Conservation (phyloP, 1,140 invertebrate genomes). For the Dinoponera quadriceps region DNA sequence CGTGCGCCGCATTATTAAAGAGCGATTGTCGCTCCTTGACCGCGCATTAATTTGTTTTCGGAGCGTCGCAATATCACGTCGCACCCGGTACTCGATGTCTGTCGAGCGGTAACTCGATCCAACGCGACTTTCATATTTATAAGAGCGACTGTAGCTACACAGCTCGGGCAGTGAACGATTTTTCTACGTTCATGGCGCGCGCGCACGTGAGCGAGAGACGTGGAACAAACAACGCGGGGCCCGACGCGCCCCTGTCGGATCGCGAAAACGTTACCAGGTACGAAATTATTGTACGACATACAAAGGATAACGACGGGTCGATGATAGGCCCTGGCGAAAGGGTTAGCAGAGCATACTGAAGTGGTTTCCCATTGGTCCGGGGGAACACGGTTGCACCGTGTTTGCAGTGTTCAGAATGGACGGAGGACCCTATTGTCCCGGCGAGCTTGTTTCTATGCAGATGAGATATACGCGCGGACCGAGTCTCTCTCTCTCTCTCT, state of each 20-base stretch:
- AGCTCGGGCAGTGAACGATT: constrained; percentile 38
- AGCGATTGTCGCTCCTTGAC: neutral
- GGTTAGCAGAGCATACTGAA: constrained; percentile 79
- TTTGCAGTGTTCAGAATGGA: constrained; percentile 83
- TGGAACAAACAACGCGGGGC: constrained; percentile 25
- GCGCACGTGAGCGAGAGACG: constrained; percentile 18
- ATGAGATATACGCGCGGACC: constrained; percentile 78
- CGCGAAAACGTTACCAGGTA: constrained; percentile 70
- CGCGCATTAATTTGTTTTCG: constrained; percentile 36
- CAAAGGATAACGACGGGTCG: constrained; percentile 74
- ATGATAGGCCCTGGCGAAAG: constrained; percentile 74
- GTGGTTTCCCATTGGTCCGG: constrained; percentile 75
- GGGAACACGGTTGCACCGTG: constrained; percentile 81
- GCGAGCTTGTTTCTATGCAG: constrained; percentile 84
- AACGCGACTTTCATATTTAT: constrained; percentile 70
- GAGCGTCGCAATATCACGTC: constrained; percentile 47
- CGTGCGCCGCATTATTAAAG: neutral
- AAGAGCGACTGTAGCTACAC: constrained; percentile 53
- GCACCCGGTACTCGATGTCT: constrained; percentile 62
- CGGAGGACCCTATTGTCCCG: constrained; percentile 82
- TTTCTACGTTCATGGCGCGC: constrained; percentile 38
- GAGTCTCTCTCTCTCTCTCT: constrained; percentile 54
- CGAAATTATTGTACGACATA: constrained; percentile 73
- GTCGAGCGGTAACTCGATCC: constrained; percentile 67
- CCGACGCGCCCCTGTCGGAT: constrained; percentile 19